A percentile compares a stretch with the other conserved stretches of the same genome.
Conservation (phyloP, 2,888 invertebrate genomes). For the Drosophila engyochracea region DNA sequence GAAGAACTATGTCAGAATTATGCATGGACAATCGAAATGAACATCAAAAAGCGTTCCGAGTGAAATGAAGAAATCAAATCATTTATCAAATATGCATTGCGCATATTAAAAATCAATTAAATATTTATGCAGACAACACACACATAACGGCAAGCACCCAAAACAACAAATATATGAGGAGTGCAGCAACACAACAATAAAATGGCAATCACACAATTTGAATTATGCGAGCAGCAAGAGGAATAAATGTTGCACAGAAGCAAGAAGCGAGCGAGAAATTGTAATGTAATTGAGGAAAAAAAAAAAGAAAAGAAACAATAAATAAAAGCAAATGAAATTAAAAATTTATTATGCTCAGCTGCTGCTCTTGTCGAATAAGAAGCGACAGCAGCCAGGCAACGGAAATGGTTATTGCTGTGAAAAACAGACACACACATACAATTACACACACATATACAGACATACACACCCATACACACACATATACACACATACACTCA, state of each 20-base stretch:
- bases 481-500: slow-evolving; percentile 28
- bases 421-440: slow-evolving; percentile 55
- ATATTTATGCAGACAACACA: slow-evolving; percentile 69
- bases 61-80: slow-evolving; percentile 39
- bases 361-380: slow-evolving; percentile 34
- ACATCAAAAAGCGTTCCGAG: slow-evolving; percentile 9
- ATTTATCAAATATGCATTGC: slow-evolving; percentile 70
- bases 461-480: slow-evolving; percentile 17
- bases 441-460: slow-evolving; percentile 26
- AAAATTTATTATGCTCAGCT: slow-evolving; percentile 74
- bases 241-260: slow-evolving; percentile 8
- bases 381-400: slow-evolving; percentile 41
- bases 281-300: slow-evolving; percentile 70
- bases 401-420: slow-evolving; percentile 76
- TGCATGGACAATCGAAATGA: slow-evolving; percentile 31
- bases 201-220: slow-evolving; percentile 38
- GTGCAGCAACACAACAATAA: slow-evolving; percentile 19
- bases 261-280: slow-evolving; percentile 38
- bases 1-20: slow-evolving; percentile 16
- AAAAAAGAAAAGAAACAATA: slow-evolving; percentile 39
- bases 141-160: slow-evolving; percentile 38
- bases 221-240: slow-evolving; percentile 34
- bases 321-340: slow-evolving; percentile 75
- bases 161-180: slow-evolving; percentile 41
- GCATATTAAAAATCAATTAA: slow-evolving; percentile 79